Evolutionary conservation across 2,797 vertebrate species (phyloP).

Genomic region (Lophius americanus): DNA sequence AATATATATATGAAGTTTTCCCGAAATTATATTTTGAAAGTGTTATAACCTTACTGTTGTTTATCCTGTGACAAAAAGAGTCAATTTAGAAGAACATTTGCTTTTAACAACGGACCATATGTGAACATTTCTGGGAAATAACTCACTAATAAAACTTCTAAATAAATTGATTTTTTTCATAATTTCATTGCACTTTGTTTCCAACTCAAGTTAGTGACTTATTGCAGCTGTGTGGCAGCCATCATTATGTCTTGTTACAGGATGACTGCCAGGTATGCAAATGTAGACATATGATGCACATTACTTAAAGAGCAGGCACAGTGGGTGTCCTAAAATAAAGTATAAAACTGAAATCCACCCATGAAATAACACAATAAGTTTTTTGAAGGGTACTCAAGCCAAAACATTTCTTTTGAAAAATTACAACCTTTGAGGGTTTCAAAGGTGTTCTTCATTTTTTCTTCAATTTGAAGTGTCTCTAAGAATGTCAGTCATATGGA

Average conservation of each 20-base stretch:
- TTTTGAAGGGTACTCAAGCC: background rate
- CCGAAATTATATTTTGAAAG: too few relatives aligned
- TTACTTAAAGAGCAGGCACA: background rate
- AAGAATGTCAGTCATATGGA: background rate
- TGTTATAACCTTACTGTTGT: background rate
- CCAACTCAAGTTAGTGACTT: background rate
- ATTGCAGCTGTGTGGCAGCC: background rate
- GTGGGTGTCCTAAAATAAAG: background rate
- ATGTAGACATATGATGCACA: conserved; percentile 1
- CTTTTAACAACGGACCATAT: too few relatives aligned
- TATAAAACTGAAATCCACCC: background rate
- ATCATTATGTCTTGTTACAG: background rate
- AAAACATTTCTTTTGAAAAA: background rate
- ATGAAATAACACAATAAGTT: background rate
- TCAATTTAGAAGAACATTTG: too few relatives aligned
- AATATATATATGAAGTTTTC: too few relatives aligned
- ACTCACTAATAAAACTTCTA: too few relatives aligned
- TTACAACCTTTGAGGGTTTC: background rate
- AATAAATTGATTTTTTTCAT: background rate
- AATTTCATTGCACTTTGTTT: background rate
- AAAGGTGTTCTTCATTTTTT: background rate
- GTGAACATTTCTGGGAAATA: too few relatives aligned
- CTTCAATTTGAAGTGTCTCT: background rate
- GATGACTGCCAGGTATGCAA: background rate
- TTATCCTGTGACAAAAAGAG: background rate